Conservation (phyloP, 2,888 invertebrate genomes). For the Shargacucullia verbasci region DNA sequence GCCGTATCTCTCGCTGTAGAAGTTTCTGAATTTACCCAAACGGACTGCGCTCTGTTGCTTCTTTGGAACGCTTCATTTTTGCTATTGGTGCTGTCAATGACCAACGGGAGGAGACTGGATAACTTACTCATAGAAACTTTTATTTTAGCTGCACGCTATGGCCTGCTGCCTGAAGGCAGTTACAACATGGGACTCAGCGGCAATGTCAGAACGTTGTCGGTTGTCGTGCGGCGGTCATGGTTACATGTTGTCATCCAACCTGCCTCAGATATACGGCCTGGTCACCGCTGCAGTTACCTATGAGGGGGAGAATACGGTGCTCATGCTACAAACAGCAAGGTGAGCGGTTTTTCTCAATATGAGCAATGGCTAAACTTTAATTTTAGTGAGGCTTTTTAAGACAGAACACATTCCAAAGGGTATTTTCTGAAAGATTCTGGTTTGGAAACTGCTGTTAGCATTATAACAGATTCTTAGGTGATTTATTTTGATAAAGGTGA, state of each 20-base stretch:
- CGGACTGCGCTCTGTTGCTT: too few species aligned
- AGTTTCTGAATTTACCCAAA: too few species aligned
- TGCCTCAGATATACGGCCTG: conserved; percentile 95
- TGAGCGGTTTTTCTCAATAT: conserved; percentile 45
- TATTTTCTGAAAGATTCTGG: neutral
- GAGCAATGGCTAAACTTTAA: too few species aligned
- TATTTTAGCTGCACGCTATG: conserved; percentile 93
- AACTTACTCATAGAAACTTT: too few species aligned
- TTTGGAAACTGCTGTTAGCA: neutral
- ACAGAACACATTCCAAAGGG: too few species aligned
- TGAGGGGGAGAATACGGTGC: conserved; percentile 98
- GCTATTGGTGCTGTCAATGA: too few species aligned
- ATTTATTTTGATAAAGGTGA: too few species aligned
- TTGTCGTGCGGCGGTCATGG: conserved; percentile 98
- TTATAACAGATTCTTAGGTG: too few species aligned
- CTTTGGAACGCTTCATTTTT: too few species aligned
- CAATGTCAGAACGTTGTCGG: conserved; percentile 94
- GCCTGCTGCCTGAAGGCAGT: conserved; percentile 97
- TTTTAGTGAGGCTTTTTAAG: too few species aligned
- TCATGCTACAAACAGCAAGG: conserved; percentile 96
- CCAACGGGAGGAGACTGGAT: too few species aligned
- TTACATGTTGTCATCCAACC: conserved; percentile 95
- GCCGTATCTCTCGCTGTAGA: too few species aligned
- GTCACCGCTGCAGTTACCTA: conserved; percentile 97
- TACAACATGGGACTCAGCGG: conserved; percentile 92